Evolutionary conservation across 1,140 invertebrate genomes (phyloP).

Genomic region (Sitophilus oryzae): DNA sequence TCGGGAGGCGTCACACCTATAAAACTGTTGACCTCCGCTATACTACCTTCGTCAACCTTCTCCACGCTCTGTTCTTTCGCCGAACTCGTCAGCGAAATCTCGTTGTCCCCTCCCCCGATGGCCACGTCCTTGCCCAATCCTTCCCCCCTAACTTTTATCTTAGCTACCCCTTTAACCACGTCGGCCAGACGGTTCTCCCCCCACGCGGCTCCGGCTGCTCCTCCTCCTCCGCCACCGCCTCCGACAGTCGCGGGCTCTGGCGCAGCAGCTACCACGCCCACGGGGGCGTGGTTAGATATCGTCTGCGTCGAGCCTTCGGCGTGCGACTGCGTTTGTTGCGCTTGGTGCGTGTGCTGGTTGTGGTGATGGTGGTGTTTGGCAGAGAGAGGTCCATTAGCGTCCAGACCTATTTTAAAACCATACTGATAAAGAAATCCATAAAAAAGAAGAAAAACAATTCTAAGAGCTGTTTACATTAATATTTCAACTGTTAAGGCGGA

Average conservation of each 20-base stretch:
- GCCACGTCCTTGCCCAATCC: slow-evolving; percentile 15
- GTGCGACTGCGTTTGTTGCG: slow-evolving; percentile 2
- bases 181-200: slow-evolving; percentile 63
- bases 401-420: slow-evolving; percentile 11
- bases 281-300: background rate
- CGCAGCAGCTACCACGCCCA: too few species aligned
- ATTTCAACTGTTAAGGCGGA: too few species aligned
- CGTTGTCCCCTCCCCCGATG: slow-evolving; percentile 22
- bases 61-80: slow-evolving; percentile 35
- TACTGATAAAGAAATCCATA: too few species aligned
- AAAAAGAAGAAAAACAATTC: too few species aligned
- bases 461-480: too few species aligned
- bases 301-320: background rate
- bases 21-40: slow-evolving; percentile 45
- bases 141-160: slow-evolving; percentile 41
- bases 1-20: slow-evolving; percentile 53
- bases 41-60: slow-evolving; percentile 39
- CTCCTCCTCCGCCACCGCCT: slow-evolving; percentile 5
- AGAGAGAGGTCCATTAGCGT: slow-evolving; percentile 25
- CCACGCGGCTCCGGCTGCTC: slow-evolving; percentile 23
- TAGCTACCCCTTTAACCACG: slow-evolving; percentile 72
- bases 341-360: background rate
- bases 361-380: slow-evolving; percentile 20
- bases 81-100: slow-evolving; percentile 31
- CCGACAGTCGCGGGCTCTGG: too few species aligned